These are phyloP conservation scores for Sula dactylatra DNA, from an alignment of 2,113 vertebrate species.

Conservation along the genomic window DNA sequence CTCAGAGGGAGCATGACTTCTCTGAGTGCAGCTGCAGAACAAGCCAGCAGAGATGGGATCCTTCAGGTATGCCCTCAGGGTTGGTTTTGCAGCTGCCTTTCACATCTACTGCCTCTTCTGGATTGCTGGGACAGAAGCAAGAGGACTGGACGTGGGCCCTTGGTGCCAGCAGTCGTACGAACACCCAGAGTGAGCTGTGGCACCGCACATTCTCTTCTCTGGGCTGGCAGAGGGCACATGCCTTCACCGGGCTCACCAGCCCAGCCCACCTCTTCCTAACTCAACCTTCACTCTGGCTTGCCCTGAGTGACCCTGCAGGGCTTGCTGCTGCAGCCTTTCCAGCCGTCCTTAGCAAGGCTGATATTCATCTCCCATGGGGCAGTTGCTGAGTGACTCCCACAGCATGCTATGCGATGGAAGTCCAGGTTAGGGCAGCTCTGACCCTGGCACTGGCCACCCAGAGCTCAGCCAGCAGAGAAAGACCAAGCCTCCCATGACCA, in stretches of 20 bases:
- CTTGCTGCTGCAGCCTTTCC: not conserved
- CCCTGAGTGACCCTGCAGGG: rapidly evolving
- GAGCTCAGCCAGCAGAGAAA: not conserved
- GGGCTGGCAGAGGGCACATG: not conserved
- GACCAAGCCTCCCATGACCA: not conserved
- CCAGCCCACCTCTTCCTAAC: not conserved
- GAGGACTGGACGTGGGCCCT: not conserved
- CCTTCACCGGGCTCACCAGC: not conserved
- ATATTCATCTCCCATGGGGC: not conserved
- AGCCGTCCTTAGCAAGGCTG: not conserved
- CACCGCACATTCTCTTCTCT: not conserved
- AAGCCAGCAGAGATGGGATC: not conserved
- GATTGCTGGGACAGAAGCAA: not conserved
- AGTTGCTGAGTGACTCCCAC: not conserved
- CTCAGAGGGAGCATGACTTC: not conserved
- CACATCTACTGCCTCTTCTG: not conserved
- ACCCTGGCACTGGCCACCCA: not conserved
- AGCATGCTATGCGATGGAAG: not conserved
- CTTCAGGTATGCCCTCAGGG: not conserved
- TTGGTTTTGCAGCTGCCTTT: not conserved
- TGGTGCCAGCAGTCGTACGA: rapidly evolving
- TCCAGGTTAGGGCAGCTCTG: not conserved
- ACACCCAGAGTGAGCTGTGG: not conserved
- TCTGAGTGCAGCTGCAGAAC: not conserved
- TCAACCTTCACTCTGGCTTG: rapidly evolving